Percentiles rank a stretch among this genome's conserved stretches.
Evolutionary conservation across 1,140 invertebrate species (phyloP).

Genomic region (Brachionus manjavacas): DNA sequence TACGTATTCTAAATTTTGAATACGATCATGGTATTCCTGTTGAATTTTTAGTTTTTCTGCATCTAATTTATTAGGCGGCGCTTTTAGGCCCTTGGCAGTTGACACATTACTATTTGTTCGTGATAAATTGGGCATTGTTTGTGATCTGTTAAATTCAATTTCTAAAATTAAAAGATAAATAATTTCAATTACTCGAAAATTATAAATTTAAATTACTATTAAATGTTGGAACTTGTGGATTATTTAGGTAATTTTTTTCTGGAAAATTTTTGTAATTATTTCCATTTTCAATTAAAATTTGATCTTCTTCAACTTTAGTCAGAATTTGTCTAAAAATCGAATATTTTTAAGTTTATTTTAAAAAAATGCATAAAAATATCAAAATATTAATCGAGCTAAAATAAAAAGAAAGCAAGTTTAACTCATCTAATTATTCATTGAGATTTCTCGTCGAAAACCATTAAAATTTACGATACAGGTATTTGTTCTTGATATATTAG

Average conservation of each 20-base stretch:
- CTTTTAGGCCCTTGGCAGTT: not conserved
- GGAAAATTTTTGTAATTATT: slow-evolving; percentile 20
- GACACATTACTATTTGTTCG: not conserved
- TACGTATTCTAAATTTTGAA: slow-evolving; percentile 30
- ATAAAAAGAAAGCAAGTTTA: no score
- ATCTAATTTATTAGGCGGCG: not conserved
- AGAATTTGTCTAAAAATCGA: not conserved
- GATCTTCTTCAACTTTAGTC: slow-evolving; percentile 23
- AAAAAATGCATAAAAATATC: not conserved
- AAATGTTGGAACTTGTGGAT: not conserved
- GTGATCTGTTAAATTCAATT: slow-evolving; percentile 36
- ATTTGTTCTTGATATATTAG: no score
- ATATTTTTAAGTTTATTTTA: not conserved
- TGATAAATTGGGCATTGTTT: slow-evolving; percentile 26
- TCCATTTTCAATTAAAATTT: slow-evolving; percentile 26
- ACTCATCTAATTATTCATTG: no score
- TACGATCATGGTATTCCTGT: not conserved
- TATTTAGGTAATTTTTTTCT: slow-evolving; percentile 6
- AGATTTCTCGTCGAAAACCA: no score
- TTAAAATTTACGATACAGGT: no score
- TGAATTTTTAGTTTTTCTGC: slow-evolving; percentile 1
- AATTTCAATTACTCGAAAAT: no score
- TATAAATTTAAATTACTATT: not conserved
- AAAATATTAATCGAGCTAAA: no score
- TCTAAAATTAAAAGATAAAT: not conserved